Base-by-base conservation (phyloP, 2,113 vertebrate species). In the Phoenicopterus ruber region DNA sequence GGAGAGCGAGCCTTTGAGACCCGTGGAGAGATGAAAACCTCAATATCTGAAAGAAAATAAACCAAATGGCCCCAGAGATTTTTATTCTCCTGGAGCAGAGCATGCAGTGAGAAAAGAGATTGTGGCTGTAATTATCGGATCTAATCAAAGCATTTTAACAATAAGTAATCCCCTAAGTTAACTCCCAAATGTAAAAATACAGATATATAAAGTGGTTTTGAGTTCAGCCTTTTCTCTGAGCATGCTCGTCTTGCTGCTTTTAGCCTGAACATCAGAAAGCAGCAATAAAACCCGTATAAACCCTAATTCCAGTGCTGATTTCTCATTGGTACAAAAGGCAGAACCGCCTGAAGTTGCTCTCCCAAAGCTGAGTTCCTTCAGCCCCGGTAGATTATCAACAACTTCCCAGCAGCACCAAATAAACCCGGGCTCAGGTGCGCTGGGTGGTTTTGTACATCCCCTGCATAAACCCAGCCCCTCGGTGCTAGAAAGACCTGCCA, bases 401-500 rank as follows among this genome's bases (percentile, higher is more conserved):
- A 1, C 15, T 31, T 67, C 63, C 47, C 32, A 0, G 26, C 15
- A 46, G 46, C 55, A 17, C 80, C 82, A 40, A 81, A 58, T 17
- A 50, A 38, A 36, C 55, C 25, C 8, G 32, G 9, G 32, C 22
- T 86, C 67, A 49, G 66, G 21, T 42, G 31, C 32, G 55, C 47
- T 46, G n/a, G 31, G 29, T 20, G 69, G 44, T 4, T 57, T 91
- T 59, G 4, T 13, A 24, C 36, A 44, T 22, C 58, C 17, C 34
- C 58, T 69, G 17, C 29, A 8, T 13, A 17, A 65, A 88, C 28
- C 26, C 62, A 65, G 12, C 31, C 18, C 8, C 11, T 54, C 17
- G 16, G 5, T 24, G 3, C 16, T 7, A 13, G 2, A 5, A n/a
- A 62, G 22, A 54, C 6, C 62, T 50, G 12, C 5, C 8, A 5